Percentiles rank a stretch among this genome's conserved stretches.
These are phyloP conservation scores for Trachythela sp. DNA, from an alignment of 64 coral and sea anemone genomes.

Conservation along the genomic window DNA sequence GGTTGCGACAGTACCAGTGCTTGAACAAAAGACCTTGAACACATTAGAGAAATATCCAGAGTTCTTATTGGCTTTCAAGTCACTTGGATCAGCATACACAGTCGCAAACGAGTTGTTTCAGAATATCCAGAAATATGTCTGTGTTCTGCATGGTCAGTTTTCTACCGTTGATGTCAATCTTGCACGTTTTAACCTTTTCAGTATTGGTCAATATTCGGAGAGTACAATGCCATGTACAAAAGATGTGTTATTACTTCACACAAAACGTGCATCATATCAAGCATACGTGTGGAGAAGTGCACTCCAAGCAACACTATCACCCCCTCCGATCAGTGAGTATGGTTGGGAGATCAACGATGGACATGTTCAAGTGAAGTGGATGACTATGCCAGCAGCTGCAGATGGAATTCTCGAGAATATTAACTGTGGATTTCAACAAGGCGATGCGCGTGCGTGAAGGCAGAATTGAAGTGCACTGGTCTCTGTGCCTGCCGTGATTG, in stretches of 20 bases:
- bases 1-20: constrained; percentile 4
- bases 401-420: constrained; percentile 3
- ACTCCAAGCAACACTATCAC: background rate
- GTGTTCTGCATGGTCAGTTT: background rate
- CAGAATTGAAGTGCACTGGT: background rate
- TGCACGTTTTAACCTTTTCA: constrained; percentile 6
- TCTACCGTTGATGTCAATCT: background rate
- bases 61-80: background rate
- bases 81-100: background rate
- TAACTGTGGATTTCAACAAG: constrained; percentile 15
- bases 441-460: background rate
- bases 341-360: background rate
- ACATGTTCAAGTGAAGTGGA: background rate
- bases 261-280: background rate
- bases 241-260: background rate
- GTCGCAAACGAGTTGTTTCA: background rate
- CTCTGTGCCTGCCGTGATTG: background rate
- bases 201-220: background rate
- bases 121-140: background rate
- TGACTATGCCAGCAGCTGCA: background rate
- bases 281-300: background rate
- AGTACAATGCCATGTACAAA: background rate
- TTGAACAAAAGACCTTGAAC: constrained; percentile 7
- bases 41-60: constrained; percentile 4
- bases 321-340: background rate